Conservation (phyloP, 2,888 invertebrate species). For the Mythimna albipuncta region DNA sequence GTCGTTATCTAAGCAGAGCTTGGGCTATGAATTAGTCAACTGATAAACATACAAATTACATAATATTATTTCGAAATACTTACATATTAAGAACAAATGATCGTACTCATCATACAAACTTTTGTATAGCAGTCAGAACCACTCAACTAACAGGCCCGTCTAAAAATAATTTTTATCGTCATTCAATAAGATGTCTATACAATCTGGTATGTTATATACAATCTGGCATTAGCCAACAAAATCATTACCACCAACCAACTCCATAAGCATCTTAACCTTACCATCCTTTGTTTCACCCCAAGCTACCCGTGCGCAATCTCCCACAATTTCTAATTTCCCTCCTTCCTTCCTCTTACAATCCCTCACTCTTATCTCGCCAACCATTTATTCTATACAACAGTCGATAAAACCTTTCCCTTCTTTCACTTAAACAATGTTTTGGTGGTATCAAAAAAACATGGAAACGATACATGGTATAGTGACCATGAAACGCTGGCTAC, state of each 20-base stretch:
- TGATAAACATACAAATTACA: too few species aligned
- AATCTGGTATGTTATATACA: neutral
- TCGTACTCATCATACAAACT: too few species aligned
- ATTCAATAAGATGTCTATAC: neutral
- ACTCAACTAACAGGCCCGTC: too few species aligned
- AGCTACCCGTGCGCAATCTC: conserved; percentile 14
- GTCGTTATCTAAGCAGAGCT: too few species aligned
- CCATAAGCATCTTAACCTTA: neutral
- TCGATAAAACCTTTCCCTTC: conserved; percentile 32
- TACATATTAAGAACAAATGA: too few species aligned
- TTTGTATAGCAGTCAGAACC: too few species aligned
- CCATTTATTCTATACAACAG: conserved; percentile 46
- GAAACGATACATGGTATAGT: conserved; percentile 60
- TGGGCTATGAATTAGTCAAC: too few species aligned
- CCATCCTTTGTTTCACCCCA: conserved; percentile 6
- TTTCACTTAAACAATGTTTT: conserved; percentile 63
- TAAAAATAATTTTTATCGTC: too few species aligned
- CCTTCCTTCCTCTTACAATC: conserved; percentile 24
- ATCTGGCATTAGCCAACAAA: neutral
- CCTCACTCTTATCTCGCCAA: conserved; percentile 43
- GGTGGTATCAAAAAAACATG: conserved; percentile 58
- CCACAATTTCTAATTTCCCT: conserved; percentile 47
- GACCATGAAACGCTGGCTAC: conserved; percentile 77
- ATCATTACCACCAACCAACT: neutral
- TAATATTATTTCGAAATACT: too few species aligned